Percentiles rank a stretch among this genome's conserved stretches.
These are phyloP conservation scores for Periophthalmus magnuspinnatus DNA, from an alignment of 2,797 vertebrate genomes.

Conservation along the genomic window DNA sequence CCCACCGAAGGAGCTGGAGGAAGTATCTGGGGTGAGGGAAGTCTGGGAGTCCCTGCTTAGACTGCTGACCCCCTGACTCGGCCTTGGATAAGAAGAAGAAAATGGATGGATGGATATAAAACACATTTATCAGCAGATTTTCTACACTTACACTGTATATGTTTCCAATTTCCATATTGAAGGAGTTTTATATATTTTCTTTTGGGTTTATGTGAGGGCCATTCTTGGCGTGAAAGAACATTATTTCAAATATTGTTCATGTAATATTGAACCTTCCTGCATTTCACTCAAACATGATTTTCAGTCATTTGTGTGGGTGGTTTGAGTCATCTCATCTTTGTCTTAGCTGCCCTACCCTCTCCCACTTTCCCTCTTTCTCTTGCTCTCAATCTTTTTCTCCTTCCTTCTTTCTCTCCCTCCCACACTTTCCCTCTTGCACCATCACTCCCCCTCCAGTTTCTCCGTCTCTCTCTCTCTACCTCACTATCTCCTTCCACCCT, in stretches of 20 bases:
- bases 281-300: conserved; percentile 31
- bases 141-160: too few relatives aligned
- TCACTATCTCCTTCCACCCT: neutral
- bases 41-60: too few relatives aligned
- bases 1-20: too few relatives aligned
- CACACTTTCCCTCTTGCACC: neutral
- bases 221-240: neutral
- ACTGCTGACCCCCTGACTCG: too few relatives aligned
- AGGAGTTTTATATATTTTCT: too few relatives aligned
- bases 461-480: neutral
- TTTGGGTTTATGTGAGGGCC: too few relatives aligned
- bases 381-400: neutral
- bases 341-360: conserved; percentile 46
- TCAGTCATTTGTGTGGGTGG: conserved; percentile 56
- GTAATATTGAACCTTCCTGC: conserved; percentile 28
- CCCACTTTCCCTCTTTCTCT: conserved; percentile 30
- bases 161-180: too few relatives aligned
- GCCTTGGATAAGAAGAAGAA: too few relatives aligned
- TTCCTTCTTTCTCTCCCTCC: neutral
- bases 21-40: too few relatives aligned
- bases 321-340: conserved; percentile 60
- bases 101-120: too few relatives aligned
- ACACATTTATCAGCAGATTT: too few relatives aligned
- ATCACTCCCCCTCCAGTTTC: neutral
- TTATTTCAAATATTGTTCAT: too few relatives aligned